Base-by-base conservation (phyloP, 2,113 vertebrate species). In the Pleuronectes platessa region DNA sequence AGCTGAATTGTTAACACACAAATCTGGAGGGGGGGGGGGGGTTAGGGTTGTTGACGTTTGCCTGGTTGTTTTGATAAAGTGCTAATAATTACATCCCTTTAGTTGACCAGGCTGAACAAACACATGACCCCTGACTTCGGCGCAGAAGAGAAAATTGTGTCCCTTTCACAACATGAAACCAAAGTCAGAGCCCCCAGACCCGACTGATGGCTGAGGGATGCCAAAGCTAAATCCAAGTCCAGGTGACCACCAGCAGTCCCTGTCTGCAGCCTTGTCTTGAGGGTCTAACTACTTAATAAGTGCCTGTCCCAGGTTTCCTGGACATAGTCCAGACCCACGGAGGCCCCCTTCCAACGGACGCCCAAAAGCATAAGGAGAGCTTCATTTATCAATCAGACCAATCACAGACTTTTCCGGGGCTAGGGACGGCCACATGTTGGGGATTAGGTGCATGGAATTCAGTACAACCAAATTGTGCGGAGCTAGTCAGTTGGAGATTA, bases 211-310 rank as follows among this genome's bases (percentile, higher is more conserved):
- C 37, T 84, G 70, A 77, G 31, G 73, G 86, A 90, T 79, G 75
- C 77, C 87, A 71, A 83, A 80, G 72, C 79, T 84, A 83, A 85
- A 93, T 84, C 91, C 91, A 91, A 93, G 91, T 85, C 92, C 94
- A 96, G 93, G 93, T 95, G 95, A 95, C 94, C 94, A 94, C 93
- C 93, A 86, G 87, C 89, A 88, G 93, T 92, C 90, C 93, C 92
- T 80, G 93, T 94, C 94, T 95, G 91, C 77, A 91, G 92, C 94
- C 94, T 94, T 92, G 93, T 95, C 94, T 94, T 94, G 95, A 96
- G 95, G 93, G 82, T 89, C 89, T 94, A 96, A 98, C 96, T 96
- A 98, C 97, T 97, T 96, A 97, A 98, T 98, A 97, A 97, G 95
- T 94, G 93, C 96, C 96, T 97, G 96, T 96, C 95, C 95, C 94